Conservation (phyloP, 2,113 vertebrate genomes). For the Nothocercus julius region DNA sequence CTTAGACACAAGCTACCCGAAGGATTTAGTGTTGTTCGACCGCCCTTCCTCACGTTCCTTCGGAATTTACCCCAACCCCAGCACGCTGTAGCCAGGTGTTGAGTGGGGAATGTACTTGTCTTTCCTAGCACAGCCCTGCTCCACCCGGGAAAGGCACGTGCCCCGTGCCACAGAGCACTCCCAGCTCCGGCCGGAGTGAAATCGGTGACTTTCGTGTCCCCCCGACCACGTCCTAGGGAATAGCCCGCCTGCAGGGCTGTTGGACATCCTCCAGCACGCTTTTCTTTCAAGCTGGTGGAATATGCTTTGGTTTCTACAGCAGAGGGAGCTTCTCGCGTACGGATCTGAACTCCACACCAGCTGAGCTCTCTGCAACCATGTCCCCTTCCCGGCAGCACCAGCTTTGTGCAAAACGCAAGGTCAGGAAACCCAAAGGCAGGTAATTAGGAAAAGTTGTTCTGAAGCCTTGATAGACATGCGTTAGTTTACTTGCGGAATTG, state of each 20-base stretch:
- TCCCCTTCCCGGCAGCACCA: neutral
- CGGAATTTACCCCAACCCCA: neutral
- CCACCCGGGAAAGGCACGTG: neutral
- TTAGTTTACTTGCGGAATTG: neutral
- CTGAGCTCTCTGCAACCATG: neutral
- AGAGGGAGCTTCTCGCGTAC: conserved; percentile 66
- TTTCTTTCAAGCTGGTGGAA: rapidly evolving
- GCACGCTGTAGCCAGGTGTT: neutral
- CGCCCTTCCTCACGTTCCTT: rapidly evolving
- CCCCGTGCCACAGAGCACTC: neutral
- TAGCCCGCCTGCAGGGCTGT: neutral
- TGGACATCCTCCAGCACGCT: rapidly evolving
- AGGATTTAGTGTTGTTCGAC: neutral
- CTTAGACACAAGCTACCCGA: neutral
- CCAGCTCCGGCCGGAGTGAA: neutral
- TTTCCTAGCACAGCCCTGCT: neutral
- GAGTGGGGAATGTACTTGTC: neutral
- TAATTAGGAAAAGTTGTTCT: neutral
- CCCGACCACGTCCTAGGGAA: no score
- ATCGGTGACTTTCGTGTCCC: rapidly evolving
- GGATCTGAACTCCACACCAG: neutral
- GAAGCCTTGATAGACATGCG: rapidly evolving
- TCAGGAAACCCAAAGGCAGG: neutral
- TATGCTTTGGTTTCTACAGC: conserved; percentile 6
- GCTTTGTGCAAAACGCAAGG: rapidly evolving